Evolutionary conservation across 2,888 invertebrate genomes (phyloP), one percentile per base, ranked within the genome.

Genomic region (Andrena trimmerana): DNA sequence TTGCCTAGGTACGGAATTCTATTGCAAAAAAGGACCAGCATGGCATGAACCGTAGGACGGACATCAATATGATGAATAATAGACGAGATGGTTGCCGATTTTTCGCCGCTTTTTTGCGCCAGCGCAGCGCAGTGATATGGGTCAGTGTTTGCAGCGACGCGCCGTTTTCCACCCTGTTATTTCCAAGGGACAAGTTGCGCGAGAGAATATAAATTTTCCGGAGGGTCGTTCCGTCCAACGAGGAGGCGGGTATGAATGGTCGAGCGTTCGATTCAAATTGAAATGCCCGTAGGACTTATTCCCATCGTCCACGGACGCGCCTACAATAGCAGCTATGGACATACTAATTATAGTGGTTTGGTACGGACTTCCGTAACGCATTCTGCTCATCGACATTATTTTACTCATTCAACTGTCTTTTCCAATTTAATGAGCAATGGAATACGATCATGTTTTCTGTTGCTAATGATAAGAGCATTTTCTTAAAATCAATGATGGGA

Each of bases 251-350:
- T 60, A 69, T 59, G 73, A 81, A 81, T 69, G 57, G 63, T 57
- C 50, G n/a, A 57, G 27, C 69, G 52, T 73, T 79, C 80, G 70
- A 81, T 60, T 73, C 69, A 85, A 83, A 88, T 88, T 82, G 88
- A 88, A 88, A 88, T 83, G 83, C 85, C 87, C 72, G 76, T 69
- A 66, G 72, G 84, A 81, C 78, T 79, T 80, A 78, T 86, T 84
- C 84, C 76, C 80, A 82, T 78, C 77, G 50, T 78, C 69, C 77
- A 57, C 66, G 68, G 57, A 62, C 63, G 71, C 59, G 27, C 65
- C 72, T 73, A 83, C 80, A 77, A 81, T 77, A 59, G 62, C 74
- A 33, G 76, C 29, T 60, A 77, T 69, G 60, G 42, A 60, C 42
- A 84, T 88, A 88, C 86, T 87, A 88, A 88, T 84, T 80, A 70